Evolutionary conservation across 1,140 invertebrate species (phyloP).

Genomic region (Fopius arisanus): DNA sequence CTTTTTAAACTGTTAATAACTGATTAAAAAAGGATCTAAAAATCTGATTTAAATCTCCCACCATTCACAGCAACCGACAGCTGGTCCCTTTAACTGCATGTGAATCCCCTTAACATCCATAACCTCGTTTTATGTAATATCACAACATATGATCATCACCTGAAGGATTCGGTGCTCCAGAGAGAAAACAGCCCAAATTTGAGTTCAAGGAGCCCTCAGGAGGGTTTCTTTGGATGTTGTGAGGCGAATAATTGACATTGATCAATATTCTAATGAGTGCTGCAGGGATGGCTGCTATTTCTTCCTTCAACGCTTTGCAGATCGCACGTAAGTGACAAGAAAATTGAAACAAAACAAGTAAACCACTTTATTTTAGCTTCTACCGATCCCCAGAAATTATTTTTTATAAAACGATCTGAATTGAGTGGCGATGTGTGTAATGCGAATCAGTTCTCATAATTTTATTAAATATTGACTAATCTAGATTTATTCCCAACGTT

Average conservation of each 20-base stretch:
- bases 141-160: not conserved
- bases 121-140: conserved; percentile 3
- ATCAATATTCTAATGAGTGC: not conserved
- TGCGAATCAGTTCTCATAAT: no score
- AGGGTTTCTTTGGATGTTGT: not conserved
- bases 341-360: not conserved
- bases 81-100: not conserved
- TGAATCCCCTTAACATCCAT: not conserved
- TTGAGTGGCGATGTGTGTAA: no score
- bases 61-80: not conserved
- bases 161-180: not conserved
- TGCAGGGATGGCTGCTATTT: not conserved
- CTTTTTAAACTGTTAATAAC: no score
- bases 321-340: not conserved
- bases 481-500: no score
- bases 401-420: not conserved
- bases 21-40: not conserved
- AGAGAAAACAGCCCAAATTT: not conserved
- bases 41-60: not conserved
- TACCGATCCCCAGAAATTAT: not conserved
- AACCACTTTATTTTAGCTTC: not conserved
- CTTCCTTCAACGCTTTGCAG: not conserved
- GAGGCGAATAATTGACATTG: not conserved
- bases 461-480: no score
- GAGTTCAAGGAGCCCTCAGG: no score